Evolutionary conservation across 2,113 vertebrate genomes (phyloP).

Genomic region (Otus sunia): DNA sequence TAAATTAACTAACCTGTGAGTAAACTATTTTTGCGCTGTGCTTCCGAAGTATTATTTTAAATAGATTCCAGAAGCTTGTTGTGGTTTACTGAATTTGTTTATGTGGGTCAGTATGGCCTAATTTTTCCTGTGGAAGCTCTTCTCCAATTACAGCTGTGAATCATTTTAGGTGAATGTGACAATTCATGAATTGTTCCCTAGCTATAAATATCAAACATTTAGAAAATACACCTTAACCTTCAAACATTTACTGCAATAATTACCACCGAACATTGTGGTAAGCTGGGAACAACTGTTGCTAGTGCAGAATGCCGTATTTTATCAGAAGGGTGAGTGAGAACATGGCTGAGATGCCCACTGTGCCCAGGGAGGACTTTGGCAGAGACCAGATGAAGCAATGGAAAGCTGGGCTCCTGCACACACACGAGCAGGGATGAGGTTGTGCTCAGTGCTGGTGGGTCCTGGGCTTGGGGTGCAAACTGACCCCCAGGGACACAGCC

Average conservation of each 20-base stretch:
- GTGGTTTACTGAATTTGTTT: conserved; percentile 7
- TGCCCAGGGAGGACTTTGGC: background rate
- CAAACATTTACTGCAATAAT: background rate
- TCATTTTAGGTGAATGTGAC: background rate
- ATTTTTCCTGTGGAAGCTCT: background rate
- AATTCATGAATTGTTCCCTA: background rate
- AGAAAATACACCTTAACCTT: background rate
- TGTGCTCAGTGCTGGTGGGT: rapidly evolving
- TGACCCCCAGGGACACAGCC: background rate
- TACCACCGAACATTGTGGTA: background rate
- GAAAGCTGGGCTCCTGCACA: background rate
- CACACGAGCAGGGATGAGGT: rapidly evolving
- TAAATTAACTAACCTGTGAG: background rate
- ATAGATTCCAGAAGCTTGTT: background rate
- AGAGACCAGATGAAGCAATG: background rate
- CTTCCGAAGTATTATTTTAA: background rate
- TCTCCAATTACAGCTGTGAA: background rate
- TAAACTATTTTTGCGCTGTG: background rate
- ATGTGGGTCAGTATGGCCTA: background rate
- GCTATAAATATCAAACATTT: background rate
- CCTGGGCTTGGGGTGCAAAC: background rate
- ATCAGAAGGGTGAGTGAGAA: background rate
- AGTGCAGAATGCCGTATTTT: background rate
- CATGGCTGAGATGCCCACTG: background rate
- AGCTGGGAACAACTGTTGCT: background rate